phyloP scores from a whole-genome alignment of 2,113 vertebrate genomes.

The Eretmochelys imbricata region DNA sequence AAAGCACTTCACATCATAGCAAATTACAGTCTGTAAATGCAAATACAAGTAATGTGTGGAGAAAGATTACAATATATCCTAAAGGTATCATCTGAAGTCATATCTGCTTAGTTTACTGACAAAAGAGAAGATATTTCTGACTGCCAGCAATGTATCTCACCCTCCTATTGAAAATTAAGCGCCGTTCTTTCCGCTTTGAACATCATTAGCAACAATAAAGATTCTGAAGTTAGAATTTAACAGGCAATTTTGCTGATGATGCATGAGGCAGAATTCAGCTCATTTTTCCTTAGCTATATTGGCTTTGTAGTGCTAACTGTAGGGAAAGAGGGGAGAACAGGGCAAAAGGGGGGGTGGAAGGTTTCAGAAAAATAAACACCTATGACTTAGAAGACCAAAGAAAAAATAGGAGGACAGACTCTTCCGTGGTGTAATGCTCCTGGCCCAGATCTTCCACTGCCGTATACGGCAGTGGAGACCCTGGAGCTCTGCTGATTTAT shows the following conservation, averaged over 20 bases:
- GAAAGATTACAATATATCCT: constrained; percentile 50
- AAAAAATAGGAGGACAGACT: neutral
- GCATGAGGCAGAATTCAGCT: neutral
- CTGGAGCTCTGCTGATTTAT: neutral
- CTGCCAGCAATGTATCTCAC: constrained; percentile 6
- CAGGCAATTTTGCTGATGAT: neutral
- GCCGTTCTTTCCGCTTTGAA: constrained; percentile 18
- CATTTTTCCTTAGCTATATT: neutral
- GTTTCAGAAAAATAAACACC: neutral
- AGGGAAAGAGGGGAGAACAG: neutral
- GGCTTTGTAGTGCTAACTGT: neutral
- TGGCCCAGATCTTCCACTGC: neutral
- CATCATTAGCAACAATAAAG: constrained; percentile 3
- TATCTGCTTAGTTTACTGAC: constrained; percentile 42
- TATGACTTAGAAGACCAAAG: neutral
- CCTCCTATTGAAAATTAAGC: constrained; percentile 43
- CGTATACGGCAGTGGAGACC: neutral
- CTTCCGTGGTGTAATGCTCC: neutral
- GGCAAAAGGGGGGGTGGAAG: neutral
- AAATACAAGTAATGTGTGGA: constrained; percentile 43
- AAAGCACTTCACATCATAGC: constrained; percentile 27
- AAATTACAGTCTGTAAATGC: constrained; percentile 54
- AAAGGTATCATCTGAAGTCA: constrained; percentile 60
- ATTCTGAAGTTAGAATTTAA: neutral
- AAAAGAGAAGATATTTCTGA: constrained; percentile 27